phyloP scores from a whole-genome alignment of 1,140 invertebrate species.

The Pseudobourletiella spinata region DNA sequence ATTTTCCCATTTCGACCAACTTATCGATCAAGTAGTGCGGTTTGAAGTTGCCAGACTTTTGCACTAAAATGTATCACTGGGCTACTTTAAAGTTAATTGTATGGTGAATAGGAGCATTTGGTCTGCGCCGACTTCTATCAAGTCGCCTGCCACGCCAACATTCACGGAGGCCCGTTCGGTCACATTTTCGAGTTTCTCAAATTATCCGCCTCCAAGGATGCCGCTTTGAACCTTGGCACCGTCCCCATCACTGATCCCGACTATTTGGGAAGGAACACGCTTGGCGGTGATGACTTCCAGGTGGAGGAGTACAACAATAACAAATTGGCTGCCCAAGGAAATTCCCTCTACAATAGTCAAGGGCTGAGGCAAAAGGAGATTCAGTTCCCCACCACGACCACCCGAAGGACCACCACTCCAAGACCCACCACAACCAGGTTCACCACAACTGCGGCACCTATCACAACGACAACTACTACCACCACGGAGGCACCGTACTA shows the following conservation, averaged over 20 bases:
- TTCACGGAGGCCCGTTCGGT: conserved; percentile 25
- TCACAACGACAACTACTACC: too few relatives aligned
- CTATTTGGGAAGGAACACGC: conserved; percentile 23
- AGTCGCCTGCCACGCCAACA: conserved; percentile 28
- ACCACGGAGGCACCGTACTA: background rate
- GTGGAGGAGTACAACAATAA: conserved; percentile 35
- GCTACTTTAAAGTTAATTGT: too few relatives aligned
- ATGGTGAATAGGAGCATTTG: conserved; percentile 35
- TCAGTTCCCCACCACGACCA: conserved; percentile 6
- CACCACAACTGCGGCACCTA: background rate
- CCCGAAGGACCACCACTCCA: background rate
- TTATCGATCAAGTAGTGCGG: too few relatives aligned
- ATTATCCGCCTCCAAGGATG: conserved; percentile 18
- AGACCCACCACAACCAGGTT: conserved; percentile 6
- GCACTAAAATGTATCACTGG: too few relatives aligned
- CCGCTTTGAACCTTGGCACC: conserved; percentile 17
- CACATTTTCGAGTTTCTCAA: conserved; percentile 34
- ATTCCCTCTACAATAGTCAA: conserved; percentile 19
- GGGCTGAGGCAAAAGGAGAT: conserved; percentile 24
- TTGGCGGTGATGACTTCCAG: conserved; percentile 34
- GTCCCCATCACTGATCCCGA: conserved; percentile 19
- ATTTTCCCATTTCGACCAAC: too few relatives aligned
- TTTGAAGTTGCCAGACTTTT: too few relatives aligned
- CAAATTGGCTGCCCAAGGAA: conserved; percentile 22
- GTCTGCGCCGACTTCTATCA: conserved; percentile 35